These are phyloP conservation scores for Ctenopoma multispine DNA, from an alignment of 2,797 vertebrate genomes.

Conservation along the genomic window DNA sequence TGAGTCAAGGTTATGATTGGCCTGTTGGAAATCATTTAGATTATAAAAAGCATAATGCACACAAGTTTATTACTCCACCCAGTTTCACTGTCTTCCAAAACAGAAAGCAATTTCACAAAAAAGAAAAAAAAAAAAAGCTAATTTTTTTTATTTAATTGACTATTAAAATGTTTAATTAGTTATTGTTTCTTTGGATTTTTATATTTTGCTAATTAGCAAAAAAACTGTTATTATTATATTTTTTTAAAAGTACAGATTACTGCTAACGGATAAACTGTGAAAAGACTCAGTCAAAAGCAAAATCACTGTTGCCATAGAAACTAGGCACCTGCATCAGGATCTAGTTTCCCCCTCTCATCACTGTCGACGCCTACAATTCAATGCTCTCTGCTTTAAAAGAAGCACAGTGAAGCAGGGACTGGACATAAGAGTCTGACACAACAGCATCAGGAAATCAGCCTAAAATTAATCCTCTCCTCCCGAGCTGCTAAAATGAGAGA, in stretches of 20 bases:
- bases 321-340: constrained; percentile 75
- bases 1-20: constrained; percentile 49
- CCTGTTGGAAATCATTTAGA: constrained; percentile 42
- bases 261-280: constrained; percentile 46
- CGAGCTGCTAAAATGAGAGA: constrained; percentile 56
- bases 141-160: constrained; percentile 20
- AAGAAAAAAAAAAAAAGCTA: no score
- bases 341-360: constrained; percentile 50
- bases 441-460: constrained; percentile 71
- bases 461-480: constrained; percentile 35
- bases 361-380: constrained; percentile 62
- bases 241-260: constrained; percentile 45
- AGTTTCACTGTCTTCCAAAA: constrained; percentile 40
- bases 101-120: constrained; percentile 26
- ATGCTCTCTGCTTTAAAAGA: constrained; percentile 62
- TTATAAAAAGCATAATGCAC: constrained; percentile 10
- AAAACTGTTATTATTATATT: constrained; percentile 60
- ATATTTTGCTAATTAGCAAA: constrained; percentile 24
- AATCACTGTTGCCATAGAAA: constrained; percentile 71
- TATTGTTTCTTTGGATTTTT: constrained; percentile 22
- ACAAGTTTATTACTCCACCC: constrained; percentile 32
- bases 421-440: constrained; percentile 64
- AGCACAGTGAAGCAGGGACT: constrained; percentile 49
- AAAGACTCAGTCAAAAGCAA: constrained; percentile 40
- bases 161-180: constrained; percentile 43